Base-by-base conservation (phyloP, 2,888 invertebrate species). In the Drosophila pseudotalamancana region DNA sequence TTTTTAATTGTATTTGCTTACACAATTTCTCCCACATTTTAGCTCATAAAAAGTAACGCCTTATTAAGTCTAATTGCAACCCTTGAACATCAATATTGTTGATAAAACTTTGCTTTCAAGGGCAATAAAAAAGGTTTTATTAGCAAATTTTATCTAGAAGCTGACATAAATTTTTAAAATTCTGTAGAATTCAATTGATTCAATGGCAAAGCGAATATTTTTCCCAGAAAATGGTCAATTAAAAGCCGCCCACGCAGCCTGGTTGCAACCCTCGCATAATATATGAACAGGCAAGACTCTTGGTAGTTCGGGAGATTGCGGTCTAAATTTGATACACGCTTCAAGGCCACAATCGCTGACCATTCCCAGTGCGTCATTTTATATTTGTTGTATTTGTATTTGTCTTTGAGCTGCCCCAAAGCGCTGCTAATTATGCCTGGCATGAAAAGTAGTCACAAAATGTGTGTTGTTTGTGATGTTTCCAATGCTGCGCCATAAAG, bases 311-410 rank as follows among this genome's bases (percentile, higher is more conserved):
- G 19, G 9, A 45, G 34, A 37, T 46, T 57, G 32, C 37, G 34
- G 55, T 77, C 37, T 21, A 65, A 65, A 84, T 84, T 81, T 74
- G 78, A 78, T 64, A 77, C 74, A 74, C 78, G 75, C 64, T 77
- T 63, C 85, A 85, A 82, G 85, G 78, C 71, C 59, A 21, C 11
- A 25, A 12, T 4, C 14, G 19, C 48, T 55, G 37, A 16, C 40
- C 51, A 55, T 40, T 29, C 40, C 48, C 40, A 46, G 9, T 31
- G 32, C 42, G 49, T 18, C 27, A 29, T 29, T 61, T 51, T 1
- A 27, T 43, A 18, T 27, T 16, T 34, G 37, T 42, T 1, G 42
- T 43, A 18, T 27, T 16, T 34, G 37, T 42, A 34, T 59, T 72
- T 60, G 29, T 40, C 31, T 65, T 39, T 11, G 37, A 23, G 61